phyloP scores from a whole-genome alignment of 2,797 vertebrate genomes.

The Notolabrus celidotus region DNA sequence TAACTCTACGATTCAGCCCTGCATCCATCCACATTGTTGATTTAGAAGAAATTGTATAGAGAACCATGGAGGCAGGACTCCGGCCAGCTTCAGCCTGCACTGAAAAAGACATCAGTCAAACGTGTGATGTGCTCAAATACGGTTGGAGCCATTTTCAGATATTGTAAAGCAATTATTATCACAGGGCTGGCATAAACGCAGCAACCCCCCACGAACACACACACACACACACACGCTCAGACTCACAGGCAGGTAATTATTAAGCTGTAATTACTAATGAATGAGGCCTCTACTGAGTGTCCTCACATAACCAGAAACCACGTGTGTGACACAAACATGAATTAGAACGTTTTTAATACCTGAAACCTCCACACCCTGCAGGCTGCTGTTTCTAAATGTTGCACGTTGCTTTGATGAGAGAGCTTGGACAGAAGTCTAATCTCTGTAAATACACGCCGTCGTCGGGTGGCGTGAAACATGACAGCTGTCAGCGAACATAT shows the following conservation, averaged over 20 bases:
- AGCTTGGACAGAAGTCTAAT: slow-evolving; percentile 37
- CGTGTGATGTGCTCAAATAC: slow-evolving; percentile 42
- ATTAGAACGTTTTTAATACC: neutral
- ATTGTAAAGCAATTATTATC: slow-evolving; percentile 33
- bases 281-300: neutral
- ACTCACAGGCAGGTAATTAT: slow-evolving; percentile 34
- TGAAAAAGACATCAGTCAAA: slow-evolving; percentile 40
- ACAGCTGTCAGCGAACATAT: slow-evolving; percentile 56
- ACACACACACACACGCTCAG: neutral
- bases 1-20: slow-evolving; percentile 26
- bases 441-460: slow-evolving; percentile 36
- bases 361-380: neutral
- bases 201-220: slow-evolving; percentile 14
- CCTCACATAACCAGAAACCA: slow-evolving; percentile 27
- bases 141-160: slow-evolving; percentile 35
- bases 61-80: slow-evolving; percentile 33
- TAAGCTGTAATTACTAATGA: slow-evolving; percentile 41
- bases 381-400: slow-evolving; percentile 5
- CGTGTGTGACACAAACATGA: neutral
- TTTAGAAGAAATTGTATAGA: slow-evolving; percentile 22
- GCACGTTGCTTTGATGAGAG: slow-evolving; percentile 5
- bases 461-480: slow-evolving; percentile 34
- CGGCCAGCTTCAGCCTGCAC: slow-evolving; percentile 4
- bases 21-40: slow-evolving; percentile 15
- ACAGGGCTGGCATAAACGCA: slow-evolving; percentile 7